Evolutionary conservation across 2,797 vertebrate genomes (phyloP), one percentile per base, ranked within the genome.

Genomic region (Sebastes jordani): DNA sequence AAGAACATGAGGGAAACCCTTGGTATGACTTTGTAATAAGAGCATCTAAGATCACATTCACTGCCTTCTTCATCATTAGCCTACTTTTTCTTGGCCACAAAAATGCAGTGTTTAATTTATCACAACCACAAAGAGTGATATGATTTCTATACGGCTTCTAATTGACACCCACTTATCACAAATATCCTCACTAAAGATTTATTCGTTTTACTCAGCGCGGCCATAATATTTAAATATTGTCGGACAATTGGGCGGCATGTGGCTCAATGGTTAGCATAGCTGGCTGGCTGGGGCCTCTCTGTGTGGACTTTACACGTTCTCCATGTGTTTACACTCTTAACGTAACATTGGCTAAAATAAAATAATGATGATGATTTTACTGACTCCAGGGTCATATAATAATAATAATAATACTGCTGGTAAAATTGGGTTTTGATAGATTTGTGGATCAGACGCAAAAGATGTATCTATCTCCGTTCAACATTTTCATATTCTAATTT

Each of bases 1-100:
- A 99, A 99, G 94, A 99, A 99, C 87, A 99, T 99, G 98, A 97
- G 98, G 86, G 98, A 99, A 95, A 99, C 98, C 2, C 94, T 99
- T 61, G 98, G 98, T 99, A 95, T 90, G 95, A 30, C 18, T 67
- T 66, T 13, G n/a, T 20, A 22, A 67, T 11, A 4, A 70, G 2
- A 58, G 5, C 25, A n/a, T 54, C 52, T 54, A n/a, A 54, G 49
- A 5, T 71, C n/a, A 67, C 16, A 25, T 25, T 11, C 23, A 8
- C 23, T 34, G 42, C 18, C 3, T 6, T 38, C 49, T 14, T 20
- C 20, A 5, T 49, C 13, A 46, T 46, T 46, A 22, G 16, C 36
- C 6, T 30, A 7, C 10, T 54, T 30, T 42, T 34, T 46, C 61
- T 74, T 30, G 16, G 55, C 20, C 38, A 7, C 14, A 54, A 34